Base-by-base conservation (phyloP, 2,888 invertebrate genomes). In the Drosophila mulleri region DNA sequence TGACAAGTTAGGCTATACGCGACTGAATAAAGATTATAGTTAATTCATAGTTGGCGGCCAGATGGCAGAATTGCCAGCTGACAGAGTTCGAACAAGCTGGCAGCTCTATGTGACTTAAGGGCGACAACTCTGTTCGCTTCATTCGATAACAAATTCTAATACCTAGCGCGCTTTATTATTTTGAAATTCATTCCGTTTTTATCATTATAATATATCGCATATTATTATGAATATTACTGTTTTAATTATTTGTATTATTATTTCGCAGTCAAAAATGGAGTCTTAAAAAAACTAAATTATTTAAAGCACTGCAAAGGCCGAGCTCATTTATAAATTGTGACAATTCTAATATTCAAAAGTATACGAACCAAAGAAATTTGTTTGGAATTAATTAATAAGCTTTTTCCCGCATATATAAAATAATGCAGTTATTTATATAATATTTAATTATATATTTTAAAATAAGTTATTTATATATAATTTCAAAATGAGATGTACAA, bases 41-140 rank as follows among this genome's bases (percentile, higher is more conserved):
- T 20, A 35, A 37, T 68, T 74, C 58, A 50, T 74, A 58, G 41
- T 73, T 71, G 63, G 75, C 75, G 73, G 68, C 32, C 47, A 67
- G 20, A 14, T 29, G 29, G 8, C 8, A 2, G 29, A 1, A 8
- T 6, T 26, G 53, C 29, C 72, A 72, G 39, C 47, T 48, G 26
- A 11, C 35, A 1, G 23, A 11, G 11, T 7, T 48, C 41, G 5
- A 1, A 11, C 16, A 18, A n/a, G 8, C 1, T 65, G 45, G 44
- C 53, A 65, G 12, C 45, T 9, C 66, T 32, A 6, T 12, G 2
- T 11, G 14, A 0, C 2, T 14, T 14, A 1, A 16, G 1, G 12
- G 3, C 3, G 56, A 29, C 26, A 26, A 8, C 54, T n/a, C 54
- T 18, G 32, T 20, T 42, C 20, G 8, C 14, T 6, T 18, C 20